Conservation (phyloP, 1,140 invertebrate species). For the Carposina sasakii region DNA sequence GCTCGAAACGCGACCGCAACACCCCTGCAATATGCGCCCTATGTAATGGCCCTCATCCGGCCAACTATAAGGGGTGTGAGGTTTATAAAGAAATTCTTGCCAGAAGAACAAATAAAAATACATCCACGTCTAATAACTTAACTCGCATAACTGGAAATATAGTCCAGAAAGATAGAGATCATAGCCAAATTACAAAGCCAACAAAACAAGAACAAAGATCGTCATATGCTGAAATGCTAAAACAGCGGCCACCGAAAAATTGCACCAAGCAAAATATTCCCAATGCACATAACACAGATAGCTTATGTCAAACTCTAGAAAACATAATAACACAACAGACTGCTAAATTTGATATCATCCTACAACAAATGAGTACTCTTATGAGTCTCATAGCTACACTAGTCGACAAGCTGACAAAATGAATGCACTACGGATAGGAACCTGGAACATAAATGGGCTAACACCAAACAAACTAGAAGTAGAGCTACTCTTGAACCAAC, state of each 20-base stretch:
- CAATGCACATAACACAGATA: neutral
- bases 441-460: slow-evolving; percentile 31
- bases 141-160: too few relatives aligned
- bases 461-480: slow-evolving; percentile 19
- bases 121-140: neutral
- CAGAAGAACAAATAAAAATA: neutral
- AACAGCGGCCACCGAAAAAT: neutral
- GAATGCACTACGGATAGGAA: slow-evolving; percentile 10
- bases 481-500: slow-evolving; percentile 8
- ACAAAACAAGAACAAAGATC: too few relatives aligned
- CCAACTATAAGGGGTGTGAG: slow-evolving; percentile 6
- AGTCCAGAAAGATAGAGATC: neutral
- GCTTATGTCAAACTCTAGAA: slow-evolving; percentile 6
- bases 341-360: slow-evolving; percentile 23
- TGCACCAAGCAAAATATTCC: neutral
- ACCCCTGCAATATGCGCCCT: slow-evolving; percentile 14
- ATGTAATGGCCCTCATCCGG: slow-evolving; percentile 9
- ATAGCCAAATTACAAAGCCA: neutral
- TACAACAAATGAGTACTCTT: slow-evolving; percentile 32
- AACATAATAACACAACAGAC: slow-evolving; percentile 18
- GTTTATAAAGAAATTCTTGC: slow-evolving; percentile 1
- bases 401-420: slow-evolving; percentile 20
- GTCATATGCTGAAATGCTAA: neutral
- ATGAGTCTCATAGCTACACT: slow-evolving; percentile 25
- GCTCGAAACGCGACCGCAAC: slow-evolving; percentile 15